Conservation (phyloP, 1,140 invertebrate genomes). For the Nasonia longicornis region DNA sequence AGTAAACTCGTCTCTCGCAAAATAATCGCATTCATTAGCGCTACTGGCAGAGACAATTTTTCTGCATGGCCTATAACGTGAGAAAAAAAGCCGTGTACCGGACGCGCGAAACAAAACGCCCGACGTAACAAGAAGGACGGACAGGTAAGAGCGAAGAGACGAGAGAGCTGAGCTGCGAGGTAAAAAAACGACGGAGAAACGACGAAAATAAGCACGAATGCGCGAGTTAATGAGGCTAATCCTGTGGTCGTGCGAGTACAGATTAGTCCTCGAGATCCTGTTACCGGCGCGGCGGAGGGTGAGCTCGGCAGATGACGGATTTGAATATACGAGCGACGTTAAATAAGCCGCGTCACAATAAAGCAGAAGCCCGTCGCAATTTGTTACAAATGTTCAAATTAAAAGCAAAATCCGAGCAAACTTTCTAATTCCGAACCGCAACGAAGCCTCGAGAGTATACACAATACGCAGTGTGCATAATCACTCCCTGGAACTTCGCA, state of each 20-base stretch:
- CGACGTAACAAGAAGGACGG: not conserved
- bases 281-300: conserved; percentile 35
- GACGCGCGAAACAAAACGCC: conserved; percentile 18
- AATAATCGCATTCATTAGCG: conserved; percentile 43
- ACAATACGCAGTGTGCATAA: not conserved
- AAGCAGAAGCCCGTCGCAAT: no score
- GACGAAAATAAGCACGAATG: conserved; percentile 35
- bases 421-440: not conserved
- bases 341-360: not conserved
- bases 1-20: conserved; percentile 26
- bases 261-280: conserved; percentile 58
- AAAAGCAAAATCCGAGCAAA: no score
- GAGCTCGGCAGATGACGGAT: not conserved
- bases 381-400: no score
- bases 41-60: conserved; percentile 29
- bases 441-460: not conserved
- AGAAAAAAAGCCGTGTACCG: conserved; percentile 21
- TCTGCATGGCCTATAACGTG: conserved; percentile 34
- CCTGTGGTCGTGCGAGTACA: conserved; percentile 54
- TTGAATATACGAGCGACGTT: not conserved
- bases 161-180: not conserved
- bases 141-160: conserved; percentile 15
- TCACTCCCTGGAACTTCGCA: not conserved
- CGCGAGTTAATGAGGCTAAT: conserved; percentile 67
- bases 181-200: conserved; percentile 36